Evolutionary conservation across 2,888 invertebrate genomes (phyloP), one percentile per base, ranked within the genome.

Genomic region (Lathronympha strigana): DNA sequence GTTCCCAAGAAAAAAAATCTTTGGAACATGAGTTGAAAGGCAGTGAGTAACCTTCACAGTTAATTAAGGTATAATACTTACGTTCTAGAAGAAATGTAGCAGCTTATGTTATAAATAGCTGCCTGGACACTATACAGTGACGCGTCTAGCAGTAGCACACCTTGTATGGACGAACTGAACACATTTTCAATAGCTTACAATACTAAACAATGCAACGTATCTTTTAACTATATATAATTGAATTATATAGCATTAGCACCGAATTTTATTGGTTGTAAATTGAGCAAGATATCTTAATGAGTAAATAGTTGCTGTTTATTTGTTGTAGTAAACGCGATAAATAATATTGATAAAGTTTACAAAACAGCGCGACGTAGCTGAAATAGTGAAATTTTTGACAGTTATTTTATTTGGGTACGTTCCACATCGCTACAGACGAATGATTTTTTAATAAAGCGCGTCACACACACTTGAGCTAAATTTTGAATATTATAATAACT

Each of bases 341-440:
- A 63, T 36, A 63, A 64, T 45, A 60, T 25, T 36, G 58, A 64
- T 60, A 64, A 64, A 64, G 60, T 64, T 64, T 64, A 58, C 64
- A 64, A 64, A 64, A 64, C 60, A 60, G 53, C 60, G 40, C 51
- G 38, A 60, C 64, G 38, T 51, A 60, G 38, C 38, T 15, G 49
- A 53, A 47, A 23, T 31, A 17, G 49, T 15, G 49, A 53, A 47
- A 23, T 31, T 23, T 57, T 60, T 64, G 64, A 64, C 64, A 64
- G 51, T 58, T 64, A 64, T 28, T 64, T 60, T 33, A 33, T n/a
- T n/a, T n/a, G 63, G 57, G 50, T 51, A 58, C 63, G 63, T 58
- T 63, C 50, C 63, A 63, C 50, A 36, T 63, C 57, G 63, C 57
- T 63, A n/a, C 57, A 51, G 57, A 51, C 50, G 57, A 63, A 38